Evolutionary conservation across 2,888 invertebrate genomes (phyloP).

Genomic region (Synergus laeviventris): DNA sequence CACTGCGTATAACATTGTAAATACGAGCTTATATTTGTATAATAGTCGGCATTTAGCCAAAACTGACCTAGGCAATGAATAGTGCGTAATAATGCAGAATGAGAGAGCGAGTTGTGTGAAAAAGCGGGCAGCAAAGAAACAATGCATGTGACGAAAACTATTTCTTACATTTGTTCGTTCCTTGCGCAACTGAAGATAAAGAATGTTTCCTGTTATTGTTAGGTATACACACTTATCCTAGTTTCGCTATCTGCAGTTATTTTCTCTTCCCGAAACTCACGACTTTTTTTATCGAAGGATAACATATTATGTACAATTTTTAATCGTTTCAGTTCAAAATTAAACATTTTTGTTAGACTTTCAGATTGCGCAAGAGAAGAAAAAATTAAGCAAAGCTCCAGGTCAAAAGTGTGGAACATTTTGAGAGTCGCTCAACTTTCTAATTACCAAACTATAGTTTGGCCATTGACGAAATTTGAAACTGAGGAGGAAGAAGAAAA

Average conservation of each 20-base stretch:
- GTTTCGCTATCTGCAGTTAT: slow-evolving; percentile 25
- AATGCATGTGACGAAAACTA: slow-evolving; percentile 32
- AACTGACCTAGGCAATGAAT: slow-evolving; percentile 39
- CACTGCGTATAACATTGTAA: too few relatives aligned
- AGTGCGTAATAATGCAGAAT: slow-evolving; percentile 11
- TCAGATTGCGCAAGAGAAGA: neutral
- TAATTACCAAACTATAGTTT: neutral
- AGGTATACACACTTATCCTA: slow-evolving; percentile 31
- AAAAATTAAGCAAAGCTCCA: neutral
- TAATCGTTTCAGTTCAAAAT: too few relatives aligned
- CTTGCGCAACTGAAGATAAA: slow-evolving; percentile 40
- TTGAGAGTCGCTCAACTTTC: neutral
- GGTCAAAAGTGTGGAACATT: neutral
- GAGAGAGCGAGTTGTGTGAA: neutral
- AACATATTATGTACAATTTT: too few relatives aligned
- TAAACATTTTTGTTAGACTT: too few relatives aligned
- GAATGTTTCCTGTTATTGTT: slow-evolving; percentile 39
- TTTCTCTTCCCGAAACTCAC: slow-evolving; percentile 17
- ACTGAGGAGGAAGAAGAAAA: neutral
- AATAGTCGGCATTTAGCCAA: slow-evolving; percentile 19
- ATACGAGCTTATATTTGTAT: slow-evolving; percentile 15
- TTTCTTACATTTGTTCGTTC: slow-evolving; percentile 27
- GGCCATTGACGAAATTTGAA: neutral
- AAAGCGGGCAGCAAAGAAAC: neutral
- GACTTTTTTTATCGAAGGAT: neutral